Conservation (phyloP, 2,113 vertebrate genomes). For the Aptenodytes patagonicus region DNA sequence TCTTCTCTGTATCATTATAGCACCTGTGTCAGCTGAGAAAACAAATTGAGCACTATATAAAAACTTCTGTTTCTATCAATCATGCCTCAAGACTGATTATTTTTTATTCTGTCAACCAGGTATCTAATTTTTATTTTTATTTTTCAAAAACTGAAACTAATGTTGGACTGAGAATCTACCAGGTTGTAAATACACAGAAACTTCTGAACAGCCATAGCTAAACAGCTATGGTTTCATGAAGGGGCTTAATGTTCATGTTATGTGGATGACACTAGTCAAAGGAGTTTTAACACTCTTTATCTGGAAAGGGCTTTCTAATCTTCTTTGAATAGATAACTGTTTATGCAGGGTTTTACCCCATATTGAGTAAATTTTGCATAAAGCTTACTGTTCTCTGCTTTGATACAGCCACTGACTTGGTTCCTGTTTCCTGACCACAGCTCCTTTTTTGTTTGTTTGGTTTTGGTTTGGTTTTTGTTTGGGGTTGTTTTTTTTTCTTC, state of each 20-base stretch:
- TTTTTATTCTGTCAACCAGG: neutral
- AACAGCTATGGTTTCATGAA: neutral
- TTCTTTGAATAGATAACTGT: neutral
- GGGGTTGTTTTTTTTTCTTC: neutral
- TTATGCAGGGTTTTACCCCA: neutral
- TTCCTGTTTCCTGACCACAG: neutral
- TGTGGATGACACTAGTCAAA: neutral
- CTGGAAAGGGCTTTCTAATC: neutral
- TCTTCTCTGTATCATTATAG: neutral
- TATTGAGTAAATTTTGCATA: neutral
- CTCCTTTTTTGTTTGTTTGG: neutral
- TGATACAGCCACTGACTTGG: neutral
- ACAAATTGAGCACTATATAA: neutral
- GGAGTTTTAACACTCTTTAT: neutral
- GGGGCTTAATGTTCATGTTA: neutral
- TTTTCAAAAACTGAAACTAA: neutral
- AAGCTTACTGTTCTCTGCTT: neutral
- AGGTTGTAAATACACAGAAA: neutral
- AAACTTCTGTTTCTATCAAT: neutral
- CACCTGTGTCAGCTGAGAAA: neutral
- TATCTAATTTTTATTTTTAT: neutral
- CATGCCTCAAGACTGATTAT: neutral
- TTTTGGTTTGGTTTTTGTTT: neutral
- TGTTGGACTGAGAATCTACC: neutral
- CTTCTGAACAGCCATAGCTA: neutral